Base-by-base conservation (phyloP, 1,140 invertebrate species). In the Drosophila quadrilineata region DNA sequence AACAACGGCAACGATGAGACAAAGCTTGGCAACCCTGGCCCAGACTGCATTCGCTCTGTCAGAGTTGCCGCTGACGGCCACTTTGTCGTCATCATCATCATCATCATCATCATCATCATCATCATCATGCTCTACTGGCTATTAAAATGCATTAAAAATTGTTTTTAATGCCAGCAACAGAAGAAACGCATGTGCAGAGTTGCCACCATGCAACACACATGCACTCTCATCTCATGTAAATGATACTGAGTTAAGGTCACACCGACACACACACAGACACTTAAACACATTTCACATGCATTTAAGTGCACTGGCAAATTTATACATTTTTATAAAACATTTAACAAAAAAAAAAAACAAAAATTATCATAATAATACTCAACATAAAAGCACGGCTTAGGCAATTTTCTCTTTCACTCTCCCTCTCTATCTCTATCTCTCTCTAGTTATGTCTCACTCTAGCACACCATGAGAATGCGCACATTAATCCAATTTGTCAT, bases 101-200 rank as follows among this genome's bases (percentile, higher is more conserved):
- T n/a, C n/a, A n/a, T n/a, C n/a, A n/a, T n/a, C n/a, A n/a, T n/a
- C n/a, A n/a, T n/a, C n/a, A n/a, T n/a, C n/a, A n/a, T n/a, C n/a
- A n/a, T n/a, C n/a, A n/a, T n/a, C n/a, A n/a, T n/a, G n/a, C n/a
- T 63, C 54, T 60, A 9, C 33, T 46, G 60, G 38, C 38, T 66
- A 80, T 80, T 71, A 80, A 80, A 75, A 75, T 80, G 71, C 75
- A 80, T 80, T 75, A 75, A 80, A 80, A 75, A 64, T 63, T 71
- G 57, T 75, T 80, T 80, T 72, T 59, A 77, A 77, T 75, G 54
- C 66, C 56, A 57, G 54, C 52, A 45, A 50, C 45, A 60, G 31
- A 10, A 36, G 4, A 16, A 12, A 5, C 46, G 28, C 22, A 19
- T 6, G 14, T 22, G 38, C 26, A 52, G 56, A 59, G 65, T 53